Evolutionary conservation across 2,113 vertebrate genomes (phyloP), one percentile per base, ranked within the genome.

Genomic region (Callipepla squamata): DNA sequence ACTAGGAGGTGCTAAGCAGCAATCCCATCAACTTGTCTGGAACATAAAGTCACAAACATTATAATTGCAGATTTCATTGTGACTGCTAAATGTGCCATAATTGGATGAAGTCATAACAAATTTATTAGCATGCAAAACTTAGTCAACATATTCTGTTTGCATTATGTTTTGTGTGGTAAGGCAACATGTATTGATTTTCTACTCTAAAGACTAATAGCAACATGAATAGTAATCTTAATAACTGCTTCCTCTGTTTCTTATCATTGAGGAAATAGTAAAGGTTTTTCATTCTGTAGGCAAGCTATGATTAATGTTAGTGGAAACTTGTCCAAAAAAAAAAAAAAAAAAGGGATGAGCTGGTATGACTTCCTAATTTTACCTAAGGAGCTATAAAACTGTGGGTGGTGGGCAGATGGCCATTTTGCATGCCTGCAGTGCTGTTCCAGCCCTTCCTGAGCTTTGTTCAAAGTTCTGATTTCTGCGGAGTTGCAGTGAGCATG

Each of bases 91-190:
- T 96, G 72, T 89, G 68, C 75, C 51, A 0, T 96, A 95, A 95
- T 93, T 94, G 78, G 87, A 80, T 96, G 88, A 92, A 95, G 89
- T 82, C 79, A 68, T 96, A 95, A 96, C 86, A 94, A 93, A 94
- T 93, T 92, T 93, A 92, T 92, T 89, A 85, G 62, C 86, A 93
- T 79, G 84, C 76, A 74, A 85, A 95, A 86, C 67, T 72, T 85
- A 85, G 78, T 90, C 76, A 91, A 86, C 79, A 40, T 85, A 7
- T 55, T 94, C 89, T 95, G 66, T 91, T 73, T 89, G 42, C 22
- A 0, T 66, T 92, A 62, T 34, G 8, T 92, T 88, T 87, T 68
- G 23, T 74, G 11, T 47, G 67, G 66, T 66, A 72, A 80, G 57
- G 76, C 68, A 92, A 44, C 34, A 45, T 5, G 0, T 74, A 69